These are phyloP conservation scores for Cephus rjabovi DNA, from an alignment of 2,888 invertebrate species.

Conservation along the genomic window DNA sequence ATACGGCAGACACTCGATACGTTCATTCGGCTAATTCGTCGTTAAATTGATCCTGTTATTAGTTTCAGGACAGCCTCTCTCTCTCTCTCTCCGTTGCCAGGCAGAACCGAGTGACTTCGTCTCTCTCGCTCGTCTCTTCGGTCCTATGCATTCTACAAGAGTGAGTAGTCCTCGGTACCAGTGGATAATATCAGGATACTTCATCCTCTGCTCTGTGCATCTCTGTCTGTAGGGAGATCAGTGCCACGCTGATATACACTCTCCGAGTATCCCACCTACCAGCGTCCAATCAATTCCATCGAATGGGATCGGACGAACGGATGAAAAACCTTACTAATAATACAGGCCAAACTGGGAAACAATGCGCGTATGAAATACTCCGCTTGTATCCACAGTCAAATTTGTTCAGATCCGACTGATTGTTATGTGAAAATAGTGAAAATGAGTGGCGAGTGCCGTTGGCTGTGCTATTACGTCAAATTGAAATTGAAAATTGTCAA, in stretches of 20 bases:
- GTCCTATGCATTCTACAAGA: background rate
- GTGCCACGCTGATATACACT: background rate
- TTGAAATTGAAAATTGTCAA: background rate
- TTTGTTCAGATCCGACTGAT: background rate
- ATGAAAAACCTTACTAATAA: background rate
- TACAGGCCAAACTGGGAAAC: background rate
- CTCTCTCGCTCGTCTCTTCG: background rate
- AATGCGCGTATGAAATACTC: background rate
- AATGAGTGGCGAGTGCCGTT: background rate
- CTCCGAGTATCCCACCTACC: background rate
- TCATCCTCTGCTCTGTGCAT: background rate
- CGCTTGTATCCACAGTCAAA: background rate
- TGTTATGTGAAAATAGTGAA: background rate
- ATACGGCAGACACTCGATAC: background rate
- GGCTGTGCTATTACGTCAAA: background rate
- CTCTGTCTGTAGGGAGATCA: background rate
- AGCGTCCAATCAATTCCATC: background rate
- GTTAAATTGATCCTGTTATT: background rate
- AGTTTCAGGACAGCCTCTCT: background rate
- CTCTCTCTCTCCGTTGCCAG: background rate
- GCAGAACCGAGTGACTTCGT: background rate
- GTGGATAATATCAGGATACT: background rate
- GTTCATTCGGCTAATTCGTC: background rate
- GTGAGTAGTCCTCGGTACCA: background rate
- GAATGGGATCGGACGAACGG: background rate